Conservation (phyloP, 2,113 vertebrate species). For the Calidris pugnax region DNA sequence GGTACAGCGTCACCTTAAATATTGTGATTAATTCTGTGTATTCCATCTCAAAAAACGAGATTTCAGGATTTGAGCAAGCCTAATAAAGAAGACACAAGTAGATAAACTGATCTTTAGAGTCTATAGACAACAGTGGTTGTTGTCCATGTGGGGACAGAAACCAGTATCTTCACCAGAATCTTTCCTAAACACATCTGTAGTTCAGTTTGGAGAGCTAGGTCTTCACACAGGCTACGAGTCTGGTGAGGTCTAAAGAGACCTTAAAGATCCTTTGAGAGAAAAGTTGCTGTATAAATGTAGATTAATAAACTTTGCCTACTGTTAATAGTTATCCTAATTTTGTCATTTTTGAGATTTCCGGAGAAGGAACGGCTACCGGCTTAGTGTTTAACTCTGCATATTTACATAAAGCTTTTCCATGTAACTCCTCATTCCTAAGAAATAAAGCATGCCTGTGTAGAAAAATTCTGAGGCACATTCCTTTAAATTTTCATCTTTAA, state of each 20-base stretch:
- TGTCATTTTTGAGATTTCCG: neutral
- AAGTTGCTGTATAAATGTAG: neutral
- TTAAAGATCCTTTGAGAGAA: neutral
- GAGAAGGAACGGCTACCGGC: neutral
- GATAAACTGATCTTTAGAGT: neutral
- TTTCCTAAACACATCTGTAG: neutral
- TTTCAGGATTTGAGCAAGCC: neutral
- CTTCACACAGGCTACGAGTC: neutral
- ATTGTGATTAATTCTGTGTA: neutral
- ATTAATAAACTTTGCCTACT: neutral
- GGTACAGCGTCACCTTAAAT: neutral
- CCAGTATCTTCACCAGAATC: neutral
- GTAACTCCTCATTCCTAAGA: neutral
- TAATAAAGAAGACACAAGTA: neutral
- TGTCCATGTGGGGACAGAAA: neutral
- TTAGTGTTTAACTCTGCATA: neutral
- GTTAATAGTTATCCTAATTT: neutral
- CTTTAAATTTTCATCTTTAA: slow-evolving; percentile 9
- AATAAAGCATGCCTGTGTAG: slow-evolving; percentile 17
- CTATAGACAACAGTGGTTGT: neutral
- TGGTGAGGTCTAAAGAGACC: neutral
- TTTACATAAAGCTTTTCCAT: slow-evolving; percentile 17
- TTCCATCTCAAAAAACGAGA: neutral
- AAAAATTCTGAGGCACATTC: slow-evolving; percentile 14
- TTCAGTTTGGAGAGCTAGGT: neutral